Evolutionary conservation across 2,888 invertebrate genomes (phyloP).

Genomic region (Pollenia angustigena): DNA sequence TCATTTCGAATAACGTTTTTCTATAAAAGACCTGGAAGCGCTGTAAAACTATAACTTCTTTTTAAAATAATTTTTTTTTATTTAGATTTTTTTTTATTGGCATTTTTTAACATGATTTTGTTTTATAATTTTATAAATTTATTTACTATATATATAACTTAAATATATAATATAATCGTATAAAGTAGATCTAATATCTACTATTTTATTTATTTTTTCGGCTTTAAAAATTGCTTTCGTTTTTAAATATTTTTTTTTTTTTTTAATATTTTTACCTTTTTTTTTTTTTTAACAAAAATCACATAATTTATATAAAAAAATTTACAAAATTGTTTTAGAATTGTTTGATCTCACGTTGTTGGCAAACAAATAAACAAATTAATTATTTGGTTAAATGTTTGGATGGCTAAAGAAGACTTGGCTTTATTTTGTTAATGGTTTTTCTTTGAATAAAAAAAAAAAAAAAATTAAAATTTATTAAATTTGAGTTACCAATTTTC

Average conservation of each 20-base stretch:
- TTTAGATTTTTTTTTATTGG: conserved; percentile 55
- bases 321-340: conserved; percentile 48
- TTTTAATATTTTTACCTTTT: conserved; percentile 22
- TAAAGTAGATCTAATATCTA: conserved; percentile 65
- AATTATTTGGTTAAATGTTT: conserved; percentile 39
- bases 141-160: conserved; percentile 61
- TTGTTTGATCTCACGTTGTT: conserved; percentile 30
- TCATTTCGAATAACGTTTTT: too few species aligned
- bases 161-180: conserved; percentile 58
- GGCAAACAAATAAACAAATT: conserved; percentile 50
- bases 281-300: conserved; percentile 35
- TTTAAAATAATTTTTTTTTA: conserved; percentile 29
- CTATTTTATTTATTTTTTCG: conserved; percentile 46
- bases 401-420: conserved; percentile 70
- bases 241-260: conserved; percentile 32
- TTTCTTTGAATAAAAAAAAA: conserved; percentile 4
- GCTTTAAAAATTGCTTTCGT: conserved; percentile 67
- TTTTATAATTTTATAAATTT: conserved; percentile 65
- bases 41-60: conserved; percentile 1
- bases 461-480: conserved; percentile 35
- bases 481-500: conserved; percentile 35
- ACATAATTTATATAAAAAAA: conserved; percentile 51
- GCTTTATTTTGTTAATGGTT: conserved; percentile 41
- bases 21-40: too few species aligned
- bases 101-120: conserved; percentile 67